These are phyloP conservation scores for Hipparchia sbordonii DNA, from an alignment of 2,888 invertebrate genomes.

Conservation along the genomic window DNA sequence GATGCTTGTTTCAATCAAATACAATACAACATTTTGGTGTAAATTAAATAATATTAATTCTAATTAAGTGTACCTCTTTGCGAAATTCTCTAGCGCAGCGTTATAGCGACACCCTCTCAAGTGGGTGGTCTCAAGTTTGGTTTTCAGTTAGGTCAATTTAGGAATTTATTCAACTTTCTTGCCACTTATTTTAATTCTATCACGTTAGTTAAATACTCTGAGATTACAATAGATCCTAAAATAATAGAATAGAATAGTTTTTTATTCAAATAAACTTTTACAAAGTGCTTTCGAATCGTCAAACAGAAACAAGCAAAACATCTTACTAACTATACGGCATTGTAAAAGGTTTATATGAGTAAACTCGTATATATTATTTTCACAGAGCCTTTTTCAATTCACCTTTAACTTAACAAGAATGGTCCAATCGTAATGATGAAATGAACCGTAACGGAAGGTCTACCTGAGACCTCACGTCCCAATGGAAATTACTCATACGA, in stretches of 20 bases:
- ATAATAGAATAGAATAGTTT: too few species aligned
- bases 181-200: not conserved
- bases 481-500: slow-evolving; percentile 69
- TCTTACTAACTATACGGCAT: too few species aligned
- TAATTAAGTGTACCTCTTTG: too few species aligned
- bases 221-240: too few species aligned
- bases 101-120: too few species aligned
- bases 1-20: not conserved
- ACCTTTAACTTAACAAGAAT: slow-evolving; percentile 69
- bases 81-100: not conserved
- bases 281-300: not conserved
- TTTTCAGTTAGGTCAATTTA: too few species aligned
- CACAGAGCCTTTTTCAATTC: slow-evolving; percentile 43
- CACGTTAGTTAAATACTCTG: too few species aligned
- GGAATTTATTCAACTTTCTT: not conserved
- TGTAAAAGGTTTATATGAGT: slow-evolving; percentile 5
- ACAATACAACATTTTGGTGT: not conserved
- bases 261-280: too few species aligned
- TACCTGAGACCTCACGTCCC: slow-evolving; percentile 71
- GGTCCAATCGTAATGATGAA: slow-evolving; percentile 69
- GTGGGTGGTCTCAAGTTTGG: too few species aligned
- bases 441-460: slow-evolving; percentile 72
- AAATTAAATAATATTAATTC: too few species aligned
- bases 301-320: not conserved
- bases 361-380: slow-evolving; percentile 11